phyloP scores from a whole-genome alignment of 1,140 invertebrate species.

The Episyrphus balteatus region DNA sequence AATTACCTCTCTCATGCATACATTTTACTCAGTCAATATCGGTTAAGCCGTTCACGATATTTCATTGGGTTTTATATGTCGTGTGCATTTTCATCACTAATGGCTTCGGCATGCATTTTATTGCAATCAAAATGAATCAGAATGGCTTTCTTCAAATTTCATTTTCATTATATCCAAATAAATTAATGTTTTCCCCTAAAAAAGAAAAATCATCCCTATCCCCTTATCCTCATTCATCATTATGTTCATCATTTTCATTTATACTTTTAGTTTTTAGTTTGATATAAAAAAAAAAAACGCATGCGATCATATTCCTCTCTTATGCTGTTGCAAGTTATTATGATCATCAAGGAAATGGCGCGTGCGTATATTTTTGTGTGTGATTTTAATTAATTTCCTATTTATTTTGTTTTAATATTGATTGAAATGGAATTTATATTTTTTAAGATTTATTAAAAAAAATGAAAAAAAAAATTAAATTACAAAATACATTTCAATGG shows the following conservation, averaged over 20 bases:
- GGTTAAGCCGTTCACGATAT: no score
- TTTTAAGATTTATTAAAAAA: not conserved
- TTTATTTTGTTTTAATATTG: no score
- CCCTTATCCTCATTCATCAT: no score
- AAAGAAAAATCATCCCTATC: no score
- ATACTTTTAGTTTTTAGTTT: no score
- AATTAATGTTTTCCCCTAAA: not conserved
- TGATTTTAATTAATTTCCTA: not conserved
- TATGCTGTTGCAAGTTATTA: not conserved
- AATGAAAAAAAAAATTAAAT: not conserved
- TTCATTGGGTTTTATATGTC: not conserved
- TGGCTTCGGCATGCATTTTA: not conserved
- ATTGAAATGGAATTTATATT: no score
- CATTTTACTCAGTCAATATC: no score
- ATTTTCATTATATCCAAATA: not conserved
- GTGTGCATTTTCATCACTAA: not conserved
- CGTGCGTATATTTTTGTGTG: not conserved
- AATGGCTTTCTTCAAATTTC: not conserved
- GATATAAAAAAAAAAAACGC: not conserved
- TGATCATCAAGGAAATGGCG: no score
- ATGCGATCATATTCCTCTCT: not conserved
- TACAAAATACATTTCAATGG: not conserved
- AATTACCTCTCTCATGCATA: no score
- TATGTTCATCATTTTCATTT: no score
- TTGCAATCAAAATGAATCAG: not conserved